Percentiles rank a stretch among this genome's conserved stretches.
These are phyloP conservation scores for Hololepta plana DNA, from an alignment of 2,888 invertebrate species.

Conservation along the genomic window DNA sequence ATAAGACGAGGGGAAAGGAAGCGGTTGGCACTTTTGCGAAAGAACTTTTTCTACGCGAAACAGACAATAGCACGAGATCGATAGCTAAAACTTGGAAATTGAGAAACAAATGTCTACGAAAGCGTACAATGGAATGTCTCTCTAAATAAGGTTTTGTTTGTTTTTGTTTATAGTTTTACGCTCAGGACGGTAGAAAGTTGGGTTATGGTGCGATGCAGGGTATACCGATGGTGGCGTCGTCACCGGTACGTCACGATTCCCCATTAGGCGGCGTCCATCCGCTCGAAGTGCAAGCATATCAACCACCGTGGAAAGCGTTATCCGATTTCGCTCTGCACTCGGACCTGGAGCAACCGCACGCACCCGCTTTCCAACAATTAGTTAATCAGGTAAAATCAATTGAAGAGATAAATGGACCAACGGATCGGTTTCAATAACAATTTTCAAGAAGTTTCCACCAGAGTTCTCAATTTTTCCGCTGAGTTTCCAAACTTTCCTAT, in stretches of 20 bases:
- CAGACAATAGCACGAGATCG: too few relatives aligned
- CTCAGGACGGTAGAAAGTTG: conserved; percentile 84
- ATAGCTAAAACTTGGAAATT: too few relatives aligned
- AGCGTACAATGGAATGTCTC: not conserved
- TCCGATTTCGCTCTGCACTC: conserved; percentile 91
- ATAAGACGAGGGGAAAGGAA: too few relatives aligned
- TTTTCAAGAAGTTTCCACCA: too few relatives aligned
- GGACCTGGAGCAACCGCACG: conserved; percentile 72
- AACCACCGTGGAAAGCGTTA: conserved; percentile 94
- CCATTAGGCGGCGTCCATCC: conserved; percentile 73
- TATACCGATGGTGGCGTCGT: conserved; percentile 94
- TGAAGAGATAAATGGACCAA: too few relatives aligned
- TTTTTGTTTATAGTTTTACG: conserved; percentile 24
- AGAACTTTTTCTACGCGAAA: too few relatives aligned
- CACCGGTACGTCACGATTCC: conserved; percentile 80
- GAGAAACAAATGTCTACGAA: too few relatives aligned
- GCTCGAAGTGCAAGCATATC: conserved; percentile 82
- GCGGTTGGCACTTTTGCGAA: too few relatives aligned
- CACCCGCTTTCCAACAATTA: conserved; percentile 89
- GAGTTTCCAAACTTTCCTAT: too few relatives aligned
- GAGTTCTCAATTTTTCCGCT: too few relatives aligned
- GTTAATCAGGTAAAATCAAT: conserved; percentile 91
- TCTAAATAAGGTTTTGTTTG: conserved; percentile 2
- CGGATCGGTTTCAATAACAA: too few relatives aligned
- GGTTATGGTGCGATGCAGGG: conserved; percentile 92